Evolutionary conservation across 1,140 invertebrate species (phyloP), one percentile per base, ranked within the genome.

Genomic region (Drosophila kohkoa): DNA sequence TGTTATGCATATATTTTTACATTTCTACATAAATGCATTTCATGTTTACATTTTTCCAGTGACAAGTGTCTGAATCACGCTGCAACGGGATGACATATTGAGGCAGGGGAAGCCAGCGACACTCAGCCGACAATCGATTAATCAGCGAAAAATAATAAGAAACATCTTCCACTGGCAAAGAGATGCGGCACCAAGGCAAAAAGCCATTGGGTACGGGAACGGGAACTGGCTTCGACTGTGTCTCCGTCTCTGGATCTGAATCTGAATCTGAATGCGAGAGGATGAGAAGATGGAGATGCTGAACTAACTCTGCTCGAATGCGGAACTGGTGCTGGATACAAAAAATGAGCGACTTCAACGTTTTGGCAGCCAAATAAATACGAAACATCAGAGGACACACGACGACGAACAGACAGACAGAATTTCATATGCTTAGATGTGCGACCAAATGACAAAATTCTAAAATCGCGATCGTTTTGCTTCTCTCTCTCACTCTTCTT

Each of bases 21-120:
- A 82, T 70, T 86, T 86, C 74, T 86, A 88, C 80, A 87, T 89
- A 88, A 88, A 88, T 89, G 85, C 83, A 89, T 88, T 88, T 88
- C 83, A 85, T 88, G 85, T 88, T 89, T 89, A 89, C 85, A 88
- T 88, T 88, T 88, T 85, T 89, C 77, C 83, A 88, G 83, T 88
- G 83, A 88, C 83, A 88, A 88, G 83, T 88, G 85, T 85, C 83
- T 88, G 83, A 88, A 89, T 88, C 83, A 88, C 81, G 74, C 74
- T 76, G 67, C 80, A 70, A 77, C 58, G 55, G 83, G 80, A 88
- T 88, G 83, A 87, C 83, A 80, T 87, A 87, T 87, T 71, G 77
- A 80, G 77, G 77, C 83, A 83, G 70, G 73, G 80, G 87, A 70
- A 88, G 70, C 77, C 75, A 88, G 85, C 77, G 83, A 88, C 83